Base-by-base conservation (phyloP, 2,888 invertebrate species). In the Sminthurinus aureus region DNA sequence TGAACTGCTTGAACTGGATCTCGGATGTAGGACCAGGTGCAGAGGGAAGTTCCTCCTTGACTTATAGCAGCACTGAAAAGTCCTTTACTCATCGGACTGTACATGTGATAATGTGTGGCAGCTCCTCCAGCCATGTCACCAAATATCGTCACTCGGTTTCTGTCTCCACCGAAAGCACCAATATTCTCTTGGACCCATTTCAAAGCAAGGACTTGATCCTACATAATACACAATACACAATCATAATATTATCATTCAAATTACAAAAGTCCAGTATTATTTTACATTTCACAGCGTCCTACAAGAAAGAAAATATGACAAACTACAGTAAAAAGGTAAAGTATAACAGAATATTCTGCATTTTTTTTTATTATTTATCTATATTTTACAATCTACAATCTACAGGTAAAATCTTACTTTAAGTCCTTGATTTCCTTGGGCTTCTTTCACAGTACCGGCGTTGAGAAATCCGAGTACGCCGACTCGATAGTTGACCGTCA, bases 341-440 rank as follows among this genome's bases (percentile, higher is more conserved):
- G n/a, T n/a, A n/a, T n/a, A n/a, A n/a, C n/a, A n/a, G n/a, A n/a
- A n/a, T n/a, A n/a, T n/a, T n/a, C n/a, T n/a, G 38, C 38, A 38
- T 38, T 38, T 38, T 38, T 4, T 38, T 38, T 38, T 38, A n/a
- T 38, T 38, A 38, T 38, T 38, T 4, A 38, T 38, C 38, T 38
- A 38, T 4, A 38, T 38, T 6, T 38, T 38, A 38, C 38, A n/a
- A n/a, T n/a, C n/a, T n/a, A n/a, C n/a, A n/a, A n/a, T n/a, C n/a
- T n/a, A n/a, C n/a, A n/a, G n/a, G n/a, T n/a, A n/a, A 38, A 38
- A 38, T 38, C 38, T 38, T 38, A 38, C 38, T 38, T 97, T 91
- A 86, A 97, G 93, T n/a, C 97, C 97, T 91, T 97, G 97, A 91
- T 98, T 98, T 4, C 97, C 97, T 0, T 97, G 96, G 0, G 96